These are phyloP conservation scores for Cephalotes varians DNA, from an alignment of 2,888 invertebrate genomes.

Conservation along the genomic window DNA sequence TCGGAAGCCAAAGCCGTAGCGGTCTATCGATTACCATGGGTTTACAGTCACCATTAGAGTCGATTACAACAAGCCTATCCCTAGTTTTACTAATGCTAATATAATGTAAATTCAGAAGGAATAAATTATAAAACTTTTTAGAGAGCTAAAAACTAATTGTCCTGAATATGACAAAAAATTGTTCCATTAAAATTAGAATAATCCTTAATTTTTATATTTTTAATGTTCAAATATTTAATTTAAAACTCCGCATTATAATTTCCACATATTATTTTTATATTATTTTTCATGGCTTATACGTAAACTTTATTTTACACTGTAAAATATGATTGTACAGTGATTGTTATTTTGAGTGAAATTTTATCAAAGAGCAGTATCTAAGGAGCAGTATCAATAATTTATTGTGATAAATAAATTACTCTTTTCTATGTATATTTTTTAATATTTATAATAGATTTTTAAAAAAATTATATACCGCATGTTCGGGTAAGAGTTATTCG, in stretches of 20 bases:
- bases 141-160: not conserved
- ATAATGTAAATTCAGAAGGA: not conserved
- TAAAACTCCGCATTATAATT: not conserved
- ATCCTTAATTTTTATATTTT: not conserved
- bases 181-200: not conserved
- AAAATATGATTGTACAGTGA: not conserved
- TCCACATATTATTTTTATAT: not conserved
- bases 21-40: constrained; percentile 75
- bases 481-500: no score
- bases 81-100: constrained; percentile 21
- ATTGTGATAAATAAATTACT: not conserved
- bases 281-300: not conserved
- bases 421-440: not conserved
- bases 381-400: not conserved
- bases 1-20: constrained; percentile 55
- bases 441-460: not conserved
- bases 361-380: not conserved
- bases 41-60: constrained; percentile 73
- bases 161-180: not conserved
- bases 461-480: not conserved
- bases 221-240: constrained; percentile 3
- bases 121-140: not conserved
- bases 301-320: not conserved
- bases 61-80: constrained; percentile 66
- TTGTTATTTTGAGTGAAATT: not conserved